Base-by-base conservation (phyloP, 2,113 vertebrate species). In the Phycodurus eques region DNA sequence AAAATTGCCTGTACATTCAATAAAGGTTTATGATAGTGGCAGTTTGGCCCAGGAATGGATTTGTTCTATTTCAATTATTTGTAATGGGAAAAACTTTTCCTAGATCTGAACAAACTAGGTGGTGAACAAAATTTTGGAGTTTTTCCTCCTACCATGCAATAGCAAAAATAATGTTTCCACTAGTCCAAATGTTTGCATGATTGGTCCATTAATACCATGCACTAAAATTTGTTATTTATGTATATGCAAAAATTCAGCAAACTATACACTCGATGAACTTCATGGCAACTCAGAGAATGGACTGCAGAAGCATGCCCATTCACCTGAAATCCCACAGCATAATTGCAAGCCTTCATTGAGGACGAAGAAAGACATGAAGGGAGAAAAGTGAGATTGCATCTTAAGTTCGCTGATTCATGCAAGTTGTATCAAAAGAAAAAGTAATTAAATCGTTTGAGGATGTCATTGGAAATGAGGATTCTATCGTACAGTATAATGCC, bases 371-470 rank as follows among this genome's bases (percentile, higher is more conserved):
- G 61, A 73, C n/a, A 68, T 4, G 59, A 68, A 72, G 2, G 62
- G 74, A 79, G 71, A 83, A 77, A 79, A 77, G 71, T 78, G 51
- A 80, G 87, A 89, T 91, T 82, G 57, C 82, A 91, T 91, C 90
- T 88, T 14, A 20, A 81, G 85, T 84, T 81, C 75, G 83, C 79
- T 88, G 77, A 80, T 87, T 87, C 85, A 83, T 83, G 71, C 75
- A 78, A 85, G 76, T 82, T 71, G 74, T 87, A 88, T 86, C 83
- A 86, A 88, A 89, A 78, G 84, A 70, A 82, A 87, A 90, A 90
- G 90, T 90, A 91, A 90, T 90, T 90, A 91, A 90, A 88, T 90
- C 80, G 79, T 89, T 83, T 87, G 86, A 84, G 81, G 85, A 87
- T 87, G 87, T 91, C 90, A 86, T 87, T 88, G 90, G 88, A 85